Evolutionary conservation across 2,113 vertebrate genomes (phyloP), one percentile per base, ranked within the genome.

Genomic region (Zosterops hypoxanthus): DNA sequence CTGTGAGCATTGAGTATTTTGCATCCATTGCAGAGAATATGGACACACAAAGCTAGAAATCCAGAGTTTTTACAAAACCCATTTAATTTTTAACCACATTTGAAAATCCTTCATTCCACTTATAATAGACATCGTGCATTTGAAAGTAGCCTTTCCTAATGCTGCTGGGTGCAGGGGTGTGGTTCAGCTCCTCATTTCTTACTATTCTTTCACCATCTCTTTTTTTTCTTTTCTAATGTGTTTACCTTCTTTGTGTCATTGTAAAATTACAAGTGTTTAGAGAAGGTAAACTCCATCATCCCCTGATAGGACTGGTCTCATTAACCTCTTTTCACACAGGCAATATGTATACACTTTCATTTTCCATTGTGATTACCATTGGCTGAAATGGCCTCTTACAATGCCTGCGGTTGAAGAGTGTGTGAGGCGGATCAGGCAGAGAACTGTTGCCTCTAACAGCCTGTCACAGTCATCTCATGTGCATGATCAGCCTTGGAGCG

Each of bases 401-500:
- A 18, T 53, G 47, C 24, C 52, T 61, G 22, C 4, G 4, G 2
- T 50, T 46, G 61, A 79, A 82, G 60, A 33, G 56, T 13, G 9
- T 31, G 14, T 61, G 79, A 66, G 53, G 29, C 42, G 41, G 57
- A 68, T 59, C 31, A 63, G 68, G 22, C 52, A 68, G 81, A 79
- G 16, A 44, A 44, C 34, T 68, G 31, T 31, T 82, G 50, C 39
- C 34, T 57, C 19, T n/a, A 34, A 11, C 71, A 71, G 25, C 8
- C 47, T 22, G 8, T 71, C 66, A 24, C 53, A 83, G 49, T 28
- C n/a, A 57, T 53, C 50, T 75, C n/a, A 18, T 2, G 0, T n/a
- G 23, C 23, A 7, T 6, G 1, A 71, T 63, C 68, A 59, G 42
- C 57, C 31, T 61, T 1, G 2, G 26, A 86, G 16, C 0, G 0